Percentiles rank a stretch among this genome's conserved stretches.
phyloP scores from a whole-genome alignment of 2,113 vertebrate species.

The Lepisosteus osseus region DNA sequence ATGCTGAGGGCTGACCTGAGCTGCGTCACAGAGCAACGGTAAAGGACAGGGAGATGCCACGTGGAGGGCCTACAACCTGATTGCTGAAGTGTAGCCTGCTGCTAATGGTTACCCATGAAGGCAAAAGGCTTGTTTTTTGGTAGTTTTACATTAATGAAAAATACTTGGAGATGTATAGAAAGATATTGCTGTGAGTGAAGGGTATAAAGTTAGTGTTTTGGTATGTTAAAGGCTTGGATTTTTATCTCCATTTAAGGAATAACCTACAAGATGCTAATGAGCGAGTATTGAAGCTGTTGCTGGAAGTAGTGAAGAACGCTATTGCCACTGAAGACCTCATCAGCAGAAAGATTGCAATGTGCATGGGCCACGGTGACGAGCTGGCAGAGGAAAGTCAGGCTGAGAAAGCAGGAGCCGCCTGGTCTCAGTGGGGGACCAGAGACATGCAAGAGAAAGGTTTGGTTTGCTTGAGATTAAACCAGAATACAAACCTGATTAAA shows the following conservation, averaged over 20 bases:
- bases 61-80: no score
- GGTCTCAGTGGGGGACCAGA: constrained; percentile 24
- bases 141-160: no score
- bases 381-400: constrained; percentile 1
- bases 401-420: constrained; percentile 21
- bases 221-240: no score
- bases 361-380: constrained; percentile 45
- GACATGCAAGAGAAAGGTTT: constrained; percentile 52
- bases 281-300: constrained; percentile 70
- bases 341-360: constrained; percentile 67
- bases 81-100: no score
- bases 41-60: constrained; percentile 16
- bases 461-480: background rate
- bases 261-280: constrained; percentile 69
- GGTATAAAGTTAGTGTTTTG: no score
- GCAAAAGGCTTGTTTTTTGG: no score
- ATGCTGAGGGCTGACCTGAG: constrained; percentile 79
- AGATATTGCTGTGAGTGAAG: no score
- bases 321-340: constrained; percentile 76
- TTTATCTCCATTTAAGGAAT: constrained; percentile 48
- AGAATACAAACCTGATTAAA: background rate
- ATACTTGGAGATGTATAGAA: no score
- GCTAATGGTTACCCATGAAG: no score
- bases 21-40: constrained; percentile 73
- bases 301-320: constrained; percentile 69